Percentiles rank a stretch among this genome's conserved stretches.
phyloP scores from a whole-genome alignment of 1,140 invertebrate genomes.

The Lanistes nyassanus region DNA sequence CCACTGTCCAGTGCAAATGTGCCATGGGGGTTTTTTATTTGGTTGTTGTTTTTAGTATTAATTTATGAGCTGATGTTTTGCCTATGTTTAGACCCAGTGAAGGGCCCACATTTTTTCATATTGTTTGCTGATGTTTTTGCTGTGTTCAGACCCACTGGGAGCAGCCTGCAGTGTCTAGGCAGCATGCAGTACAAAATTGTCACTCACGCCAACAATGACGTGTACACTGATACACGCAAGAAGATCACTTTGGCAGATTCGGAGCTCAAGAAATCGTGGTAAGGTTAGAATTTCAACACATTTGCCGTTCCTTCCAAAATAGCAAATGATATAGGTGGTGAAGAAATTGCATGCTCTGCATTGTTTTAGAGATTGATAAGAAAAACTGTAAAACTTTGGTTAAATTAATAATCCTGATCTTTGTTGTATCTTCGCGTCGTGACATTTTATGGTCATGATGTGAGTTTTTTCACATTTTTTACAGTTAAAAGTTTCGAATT shows the following conservation, averaged over 20 bases:
- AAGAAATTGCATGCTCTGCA: not conserved
- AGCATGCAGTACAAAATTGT: conserved; percentile 85
- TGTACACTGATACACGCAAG: conserved; percentile 89
- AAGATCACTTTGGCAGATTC: conserved; percentile 87
- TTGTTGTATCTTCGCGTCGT: too few relatives aligned
- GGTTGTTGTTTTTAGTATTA: too few relatives aligned
- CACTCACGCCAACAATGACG: conserved; percentile 92
- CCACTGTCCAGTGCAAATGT: too few relatives aligned
- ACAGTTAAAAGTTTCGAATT: not conserved
- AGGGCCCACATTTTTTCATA: too few relatives aligned
- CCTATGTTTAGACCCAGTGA: too few relatives aligned
- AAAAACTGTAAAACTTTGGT: too few relatives aligned
- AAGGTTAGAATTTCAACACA: conserved; percentile 25
- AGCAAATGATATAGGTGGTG: not conserved
- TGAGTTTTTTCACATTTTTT: too few relatives aligned
- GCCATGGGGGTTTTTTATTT: too few relatives aligned
- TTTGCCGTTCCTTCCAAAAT: not conserved
- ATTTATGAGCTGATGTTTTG: too few relatives aligned
- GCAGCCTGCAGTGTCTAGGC: conserved; percentile 77
- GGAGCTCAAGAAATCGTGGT: conserved; percentile 93
- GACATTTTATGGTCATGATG: too few relatives aligned
- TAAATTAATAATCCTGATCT: not conserved
- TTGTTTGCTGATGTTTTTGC: conserved; percentile 4
- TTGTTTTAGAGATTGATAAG: too few relatives aligned
- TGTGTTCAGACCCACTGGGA: conserved; percentile 33